Evolutionary conservation across 2,797 vertebrate species (phyloP).

Genomic region (Toxotes lorentzi): DNA sequence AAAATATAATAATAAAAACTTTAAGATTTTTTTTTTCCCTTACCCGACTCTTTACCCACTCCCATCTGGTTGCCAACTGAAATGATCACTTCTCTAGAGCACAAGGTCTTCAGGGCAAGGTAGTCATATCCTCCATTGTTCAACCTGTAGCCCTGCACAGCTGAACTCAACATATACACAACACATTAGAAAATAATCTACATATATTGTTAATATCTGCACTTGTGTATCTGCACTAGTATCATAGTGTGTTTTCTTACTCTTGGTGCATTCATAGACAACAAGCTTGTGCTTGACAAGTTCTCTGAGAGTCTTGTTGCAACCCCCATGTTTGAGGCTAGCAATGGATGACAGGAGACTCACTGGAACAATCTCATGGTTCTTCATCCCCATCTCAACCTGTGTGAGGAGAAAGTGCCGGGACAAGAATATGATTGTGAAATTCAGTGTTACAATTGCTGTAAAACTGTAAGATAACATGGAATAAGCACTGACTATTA

Average conservation of each 20-base stretch:
- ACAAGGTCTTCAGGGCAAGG: slow-evolving; percentile 94
- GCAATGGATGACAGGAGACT: slow-evolving; percentile 95
- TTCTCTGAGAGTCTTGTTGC: slow-evolving; percentile 95
- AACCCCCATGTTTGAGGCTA: slow-evolving; percentile 95
- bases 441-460: neutral
- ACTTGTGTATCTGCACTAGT: neutral
- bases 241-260: slow-evolving; percentile 83
- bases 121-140: slow-evolving; percentile 97
- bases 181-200: neutral
- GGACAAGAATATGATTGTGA: neutral
- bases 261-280: slow-evolving; percentile 91
- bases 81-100: slow-evolving; percentile 89
- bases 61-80: slow-evolving; percentile 98
- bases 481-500: neutral
- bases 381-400: slow-evolving; percentile 99
- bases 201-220: neutral
- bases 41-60: slow-evolving; percentile 99
- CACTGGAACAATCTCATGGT: slow-evolving; percentile 96
- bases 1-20: too few species aligned
- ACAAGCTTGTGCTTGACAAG: slow-evolving; percentile 95
- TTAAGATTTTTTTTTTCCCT: slow-evolving; percentile 30
- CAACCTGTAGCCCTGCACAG: slow-evolving; percentile 94
- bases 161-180: slow-evolving; percentile 75
- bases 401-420: slow-evolving; percentile 55
- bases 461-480: neutral